A percentile compares a stretch with the other conserved stretches of the same genome.
These are phyloP conservation scores for Chloroceryle aenea DNA, from an alignment of 2,113 vertebrate species.

Conservation along the genomic window DNA sequence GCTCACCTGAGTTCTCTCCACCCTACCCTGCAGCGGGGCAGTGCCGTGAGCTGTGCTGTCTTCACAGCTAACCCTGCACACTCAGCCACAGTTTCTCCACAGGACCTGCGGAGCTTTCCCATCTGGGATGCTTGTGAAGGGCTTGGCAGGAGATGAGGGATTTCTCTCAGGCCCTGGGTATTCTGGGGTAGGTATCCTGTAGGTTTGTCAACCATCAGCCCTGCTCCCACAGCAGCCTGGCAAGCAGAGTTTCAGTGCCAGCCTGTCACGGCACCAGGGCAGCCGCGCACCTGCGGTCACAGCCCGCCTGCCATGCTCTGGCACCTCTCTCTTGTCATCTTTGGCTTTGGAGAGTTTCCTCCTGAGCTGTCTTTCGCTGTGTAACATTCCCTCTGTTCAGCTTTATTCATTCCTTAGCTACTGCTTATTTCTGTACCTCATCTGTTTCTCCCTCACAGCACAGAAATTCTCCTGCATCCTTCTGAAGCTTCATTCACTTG, in stretches of 20 bases:
- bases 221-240: neutral
- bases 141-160: neutral
- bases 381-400: neutral
- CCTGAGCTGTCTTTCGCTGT: neutral
- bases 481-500: neutral
- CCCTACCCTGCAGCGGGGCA: neutral
- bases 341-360: neutral
- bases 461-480: neutral
- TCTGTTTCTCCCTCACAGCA: neutral
- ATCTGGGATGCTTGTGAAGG: neutral
- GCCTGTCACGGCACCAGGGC: accelerated
- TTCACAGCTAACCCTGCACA: accelerated
- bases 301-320: neutral
- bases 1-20: accelerated
- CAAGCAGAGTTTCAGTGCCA: neutral
- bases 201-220: neutral
- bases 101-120: neutral
- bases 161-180: neutral
- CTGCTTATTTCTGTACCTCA: neutral
- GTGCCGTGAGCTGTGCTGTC: accelerated
- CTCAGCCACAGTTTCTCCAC: neutral
- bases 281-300: neutral
- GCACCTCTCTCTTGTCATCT: neutral
- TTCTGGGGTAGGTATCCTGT: neutral
- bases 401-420: neutral